A percentile compares a stretch with the other conserved stretches of the same genome.
These are phyloP conservation scores for Panthera leo DNA, from an alignment of 2,113 vertebrate species.

Conservation along the genomic window DNA sequence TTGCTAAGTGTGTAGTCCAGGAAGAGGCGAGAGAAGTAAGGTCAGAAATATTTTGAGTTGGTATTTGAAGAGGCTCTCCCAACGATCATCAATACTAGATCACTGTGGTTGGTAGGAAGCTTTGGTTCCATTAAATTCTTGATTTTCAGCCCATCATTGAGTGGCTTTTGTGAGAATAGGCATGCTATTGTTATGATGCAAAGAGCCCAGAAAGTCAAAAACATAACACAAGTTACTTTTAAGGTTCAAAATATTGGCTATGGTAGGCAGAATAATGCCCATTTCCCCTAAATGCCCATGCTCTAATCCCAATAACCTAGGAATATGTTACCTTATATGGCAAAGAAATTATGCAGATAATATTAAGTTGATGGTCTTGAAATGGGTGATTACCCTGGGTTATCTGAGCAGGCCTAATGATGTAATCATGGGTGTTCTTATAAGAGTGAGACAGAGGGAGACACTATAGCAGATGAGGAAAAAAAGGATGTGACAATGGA, in stretches of 20 bases:
- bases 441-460: not conserved
- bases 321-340: not conserved
- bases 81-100: not conserved
- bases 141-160: not conserved
- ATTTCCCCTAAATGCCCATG: not conserved
- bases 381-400: not conserved
- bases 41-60: not conserved
- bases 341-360: not conserved
- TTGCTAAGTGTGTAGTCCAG: not conserved
- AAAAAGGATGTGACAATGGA: not conserved
- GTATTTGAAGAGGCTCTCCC: not conserved
- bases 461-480: not conserved
- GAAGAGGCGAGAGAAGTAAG: not conserved
- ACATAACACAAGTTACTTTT: not conserved
- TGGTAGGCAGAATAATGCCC: not conserved
- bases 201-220: not conserved
- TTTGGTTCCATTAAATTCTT: not conserved
- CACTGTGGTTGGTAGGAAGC: not conserved
- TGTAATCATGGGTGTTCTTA: not conserved
- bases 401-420: not conserved
- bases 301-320: not conserved
- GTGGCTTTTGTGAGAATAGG: not conserved
- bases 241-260: not conserved
- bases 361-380: not conserved
- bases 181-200: not conserved